Evolutionary conservation across 2,888 invertebrate genomes (phyloP).

Genomic region (Sericinus montela): DNA sequence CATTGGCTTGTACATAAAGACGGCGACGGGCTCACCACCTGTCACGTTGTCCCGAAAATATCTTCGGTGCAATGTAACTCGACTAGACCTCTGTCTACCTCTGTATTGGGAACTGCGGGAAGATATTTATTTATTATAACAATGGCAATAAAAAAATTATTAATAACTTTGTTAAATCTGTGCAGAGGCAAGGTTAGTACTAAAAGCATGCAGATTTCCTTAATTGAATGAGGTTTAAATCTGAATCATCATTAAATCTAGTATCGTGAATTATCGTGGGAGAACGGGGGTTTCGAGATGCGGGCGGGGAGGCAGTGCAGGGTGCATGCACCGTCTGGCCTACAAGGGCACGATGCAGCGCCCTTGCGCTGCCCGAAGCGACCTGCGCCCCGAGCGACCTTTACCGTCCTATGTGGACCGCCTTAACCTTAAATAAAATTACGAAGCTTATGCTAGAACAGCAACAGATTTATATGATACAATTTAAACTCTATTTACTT

Average conservation of each 20-base stretch:
- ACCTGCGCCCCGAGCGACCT: constrained; percentile 33
- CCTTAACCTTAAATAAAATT: constrained; percentile 2
- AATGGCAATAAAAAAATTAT: too few species aligned
- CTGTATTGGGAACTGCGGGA: too few species aligned
- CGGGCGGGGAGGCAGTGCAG: constrained; percentile 31
- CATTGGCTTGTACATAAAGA: too few species aligned
- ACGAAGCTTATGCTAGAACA: not conserved
- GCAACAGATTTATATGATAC: too few species aligned
- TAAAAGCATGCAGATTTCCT: not conserved
- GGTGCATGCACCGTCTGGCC: constrained; percentile 59
- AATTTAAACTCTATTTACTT: too few species aligned
- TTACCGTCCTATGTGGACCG: constrained; percentile 23
- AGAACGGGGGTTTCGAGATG: not conserved
- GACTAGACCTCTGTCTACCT: too few species aligned
- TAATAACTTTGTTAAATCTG: too few species aligned
- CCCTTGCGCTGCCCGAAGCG: constrained; percentile 35
- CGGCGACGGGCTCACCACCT: too few species aligned
- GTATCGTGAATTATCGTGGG: constrained; percentile 26
- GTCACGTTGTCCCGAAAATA: too few species aligned
- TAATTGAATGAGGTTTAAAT: not conserved
- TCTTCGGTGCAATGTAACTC: too few species aligned
- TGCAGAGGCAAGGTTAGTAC: too few species aligned
- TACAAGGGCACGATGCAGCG: constrained; percentile 53
- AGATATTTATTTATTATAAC: too few species aligned
- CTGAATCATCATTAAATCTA: constrained; percentile 44